Evolutionary conservation across 1,140 invertebrate species (phyloP).

Genomic region (Brachionus rubens): DNA sequence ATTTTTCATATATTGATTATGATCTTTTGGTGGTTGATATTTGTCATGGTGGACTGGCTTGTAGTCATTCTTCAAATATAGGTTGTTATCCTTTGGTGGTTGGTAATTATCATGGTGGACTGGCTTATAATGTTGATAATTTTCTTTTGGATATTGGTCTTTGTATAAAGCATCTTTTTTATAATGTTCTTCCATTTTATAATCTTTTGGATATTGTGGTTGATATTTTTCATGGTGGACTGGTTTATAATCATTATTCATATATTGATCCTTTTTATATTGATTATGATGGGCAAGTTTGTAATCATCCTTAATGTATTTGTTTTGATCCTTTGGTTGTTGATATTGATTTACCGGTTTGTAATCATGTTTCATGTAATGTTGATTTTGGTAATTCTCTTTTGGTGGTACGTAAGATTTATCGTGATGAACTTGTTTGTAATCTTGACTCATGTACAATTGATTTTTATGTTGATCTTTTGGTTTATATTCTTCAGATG

Average conservation of each 20-base stretch:
- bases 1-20: neutral
- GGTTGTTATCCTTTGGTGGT: no score
- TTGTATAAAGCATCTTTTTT: neutral
- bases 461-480: no score
- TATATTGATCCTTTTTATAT: neutral
- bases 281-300: neutral
- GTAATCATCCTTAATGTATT: neutral
- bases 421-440: neutral
- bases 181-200: neutral
- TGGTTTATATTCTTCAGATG: no score
- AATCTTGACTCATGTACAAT: no score
- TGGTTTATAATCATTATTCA: neutral
- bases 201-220: neutral
- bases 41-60: neutral
- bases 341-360: slow-evolving; percentile 6
- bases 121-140: neutral
- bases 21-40: neutral
- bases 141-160: neutral
- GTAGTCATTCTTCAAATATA: neutral
- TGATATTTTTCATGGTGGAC: neutral
- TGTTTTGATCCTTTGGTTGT: neutral
- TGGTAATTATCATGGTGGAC: neutral
- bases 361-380: neutral
- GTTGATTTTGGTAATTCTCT: neutral
- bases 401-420: neutral